Percentiles rank a stretch among this genome's conserved stretches.
phyloP scores from a whole-genome alignment of 2,888 invertebrate genomes.

The Cenopis cana region DNA sequence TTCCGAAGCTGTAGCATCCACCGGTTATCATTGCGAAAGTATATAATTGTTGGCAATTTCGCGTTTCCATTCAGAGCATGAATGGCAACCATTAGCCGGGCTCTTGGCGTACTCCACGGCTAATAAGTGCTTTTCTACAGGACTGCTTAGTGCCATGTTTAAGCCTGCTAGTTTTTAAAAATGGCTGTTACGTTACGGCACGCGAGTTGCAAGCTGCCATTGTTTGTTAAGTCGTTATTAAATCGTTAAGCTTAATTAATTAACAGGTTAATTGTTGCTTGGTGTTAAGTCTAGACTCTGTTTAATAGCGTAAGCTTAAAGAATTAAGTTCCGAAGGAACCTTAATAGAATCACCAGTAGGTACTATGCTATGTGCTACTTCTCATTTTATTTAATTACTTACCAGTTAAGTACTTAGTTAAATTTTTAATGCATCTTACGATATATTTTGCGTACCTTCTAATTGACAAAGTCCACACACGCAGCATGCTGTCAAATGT shows the following conservation, averaged over 20 bases:
- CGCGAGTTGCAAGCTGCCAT: slow-evolving; percentile 55
- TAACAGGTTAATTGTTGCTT: slow-evolving; percentile 39
- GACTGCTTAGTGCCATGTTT: slow-evolving; percentile 79
- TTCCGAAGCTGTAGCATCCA: slow-evolving; percentile 71
- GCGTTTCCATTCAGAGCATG: slow-evolving; percentile 80
- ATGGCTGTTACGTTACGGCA: slow-evolving; percentile 36
- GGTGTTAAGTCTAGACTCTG: slow-evolving; percentile 9
- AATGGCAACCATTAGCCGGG: slow-evolving; percentile 82
- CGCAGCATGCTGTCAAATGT: too few relatives aligned
- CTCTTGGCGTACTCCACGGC: slow-evolving; percentile 77
- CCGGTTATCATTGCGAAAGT: slow-evolving; percentile 82
- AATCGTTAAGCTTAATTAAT: slow-evolving; percentile 64
- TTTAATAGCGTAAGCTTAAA: not conserved
- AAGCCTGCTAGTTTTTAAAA: slow-evolving; percentile 67
- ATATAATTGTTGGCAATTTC: slow-evolving; percentile 84
- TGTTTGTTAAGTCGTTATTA: slow-evolving; percentile 68
- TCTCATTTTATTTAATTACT: too few relatives aligned
- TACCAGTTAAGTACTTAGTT: too few relatives aligned
- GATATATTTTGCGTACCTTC: too few relatives aligned
- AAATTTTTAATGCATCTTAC: too few relatives aligned
- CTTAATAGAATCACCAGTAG: too few relatives aligned
- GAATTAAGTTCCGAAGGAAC: not conserved
- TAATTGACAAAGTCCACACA: too few relatives aligned
- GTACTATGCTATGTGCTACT: too few relatives aligned
- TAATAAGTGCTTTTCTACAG: slow-evolving; percentile 84